Percentiles rank a stretch among this genome's conserved stretches.
phyloP scores from a whole-genome alignment of 2,888 invertebrate genomes.

The Quadroppia sp. region DNA sequence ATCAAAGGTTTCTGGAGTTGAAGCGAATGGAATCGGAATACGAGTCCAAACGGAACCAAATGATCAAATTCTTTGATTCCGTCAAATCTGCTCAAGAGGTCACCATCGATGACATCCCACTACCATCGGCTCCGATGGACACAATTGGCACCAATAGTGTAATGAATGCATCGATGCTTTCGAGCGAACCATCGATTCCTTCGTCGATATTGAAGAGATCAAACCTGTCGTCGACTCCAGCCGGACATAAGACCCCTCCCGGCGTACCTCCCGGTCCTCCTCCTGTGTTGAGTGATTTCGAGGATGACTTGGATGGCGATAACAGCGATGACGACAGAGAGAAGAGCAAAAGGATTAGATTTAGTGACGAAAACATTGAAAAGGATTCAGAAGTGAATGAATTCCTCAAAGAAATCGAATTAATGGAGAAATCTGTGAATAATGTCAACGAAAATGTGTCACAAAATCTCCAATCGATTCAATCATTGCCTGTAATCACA shows the following conservation, averaged over 20 bases:
- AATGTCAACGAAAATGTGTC: not conserved
- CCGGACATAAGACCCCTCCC: slow-evolving; percentile 59
- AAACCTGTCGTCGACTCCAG: not conserved
- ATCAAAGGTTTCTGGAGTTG: slow-evolving; percentile 87
- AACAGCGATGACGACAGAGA: slow-evolving; percentile 51
- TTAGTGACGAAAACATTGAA: slow-evolving; percentile 59
- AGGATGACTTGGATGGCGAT: slow-evolving; percentile 48
- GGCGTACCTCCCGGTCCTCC: slow-evolving; percentile 84
- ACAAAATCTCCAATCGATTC: slow-evolving; percentile 12
- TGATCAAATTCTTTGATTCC: slow-evolving; percentile 89
- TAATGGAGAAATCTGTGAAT: slow-evolving; percentile 49
- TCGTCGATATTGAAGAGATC: slow-evolving; percentile 69
- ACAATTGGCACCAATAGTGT: slow-evolving; percentile 32
- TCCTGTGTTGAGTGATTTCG: slow-evolving; percentile 65
- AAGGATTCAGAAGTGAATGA: slow-evolving; percentile 52
- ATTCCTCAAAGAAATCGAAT: slow-evolving; percentile 44
- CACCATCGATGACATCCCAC: slow-evolving; percentile 86
- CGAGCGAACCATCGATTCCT: slow-evolving; percentile 43
- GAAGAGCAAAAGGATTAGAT: slow-evolving; percentile 58
- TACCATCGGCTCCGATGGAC: slow-evolving; percentile 60
- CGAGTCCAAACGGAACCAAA: slow-evolving; percentile 76
- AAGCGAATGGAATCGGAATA: slow-evolving; percentile 86
- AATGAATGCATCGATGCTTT: not conserved
- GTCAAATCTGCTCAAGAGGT: slow-evolving; percentile 93
- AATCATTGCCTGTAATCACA: not conserved